These are phyloP conservation scores for Agapornis roseicollis DNA, from an alignment of 2,113 vertebrate species.

Conservation along the genomic window DNA sequence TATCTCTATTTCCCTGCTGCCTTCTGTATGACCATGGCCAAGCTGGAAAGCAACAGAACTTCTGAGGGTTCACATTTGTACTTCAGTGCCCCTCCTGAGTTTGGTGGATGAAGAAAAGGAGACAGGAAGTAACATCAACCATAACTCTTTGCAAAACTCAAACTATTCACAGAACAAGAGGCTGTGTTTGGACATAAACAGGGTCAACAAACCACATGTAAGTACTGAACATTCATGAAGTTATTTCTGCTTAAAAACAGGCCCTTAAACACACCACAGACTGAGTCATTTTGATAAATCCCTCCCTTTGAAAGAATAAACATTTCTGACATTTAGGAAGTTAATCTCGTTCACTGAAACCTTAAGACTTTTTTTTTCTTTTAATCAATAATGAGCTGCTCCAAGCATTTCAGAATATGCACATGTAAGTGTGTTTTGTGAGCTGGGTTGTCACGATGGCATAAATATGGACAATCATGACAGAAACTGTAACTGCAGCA, in stretches of 20 bases:
- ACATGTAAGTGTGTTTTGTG: neutral
- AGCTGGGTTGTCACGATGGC: neutral
- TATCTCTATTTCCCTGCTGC: neutral
- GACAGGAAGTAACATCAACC: neutral
- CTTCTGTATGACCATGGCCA: neutral
- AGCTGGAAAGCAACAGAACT: neutral
- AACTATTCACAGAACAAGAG: neutral
- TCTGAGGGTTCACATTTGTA: neutral
- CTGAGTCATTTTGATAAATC: neutral
- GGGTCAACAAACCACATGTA: neutral
- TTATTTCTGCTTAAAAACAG: neutral
- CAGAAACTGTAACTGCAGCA: neutral
- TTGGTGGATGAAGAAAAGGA: neutral
- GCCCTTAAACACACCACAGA: neutral
- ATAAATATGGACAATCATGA: neutral
- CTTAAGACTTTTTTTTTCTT: neutral
- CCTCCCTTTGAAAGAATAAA: neutral
- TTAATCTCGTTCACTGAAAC: neutral
- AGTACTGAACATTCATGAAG: neutral
- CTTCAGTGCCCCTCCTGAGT: neutral
- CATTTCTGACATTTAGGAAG: neutral
- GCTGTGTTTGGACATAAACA: neutral
- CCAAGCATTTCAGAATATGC: neutral
- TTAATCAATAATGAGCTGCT: neutral
- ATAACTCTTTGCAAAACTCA: neutral